phyloP scores from a whole-genome alignment of 2,797 vertebrate species.

The Sciurus vulgaris region DNA sequence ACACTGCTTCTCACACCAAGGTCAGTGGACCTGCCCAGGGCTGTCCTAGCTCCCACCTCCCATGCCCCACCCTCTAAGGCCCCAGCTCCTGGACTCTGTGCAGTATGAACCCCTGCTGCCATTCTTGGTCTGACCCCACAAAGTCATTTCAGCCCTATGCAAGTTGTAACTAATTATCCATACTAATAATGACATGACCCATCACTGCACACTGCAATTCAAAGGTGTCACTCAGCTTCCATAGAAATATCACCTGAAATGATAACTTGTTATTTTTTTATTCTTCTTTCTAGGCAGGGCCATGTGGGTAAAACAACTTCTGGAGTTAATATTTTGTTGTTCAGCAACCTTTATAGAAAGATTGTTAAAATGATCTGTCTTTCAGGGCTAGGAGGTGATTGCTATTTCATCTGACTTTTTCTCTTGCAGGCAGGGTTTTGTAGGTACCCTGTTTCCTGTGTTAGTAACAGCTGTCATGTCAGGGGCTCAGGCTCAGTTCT shows the following conservation, averaged over 20 bases:
- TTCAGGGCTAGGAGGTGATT: too few relatives aligned
- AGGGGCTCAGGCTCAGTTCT: too few relatives aligned
- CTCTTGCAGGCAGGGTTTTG: too few relatives aligned
- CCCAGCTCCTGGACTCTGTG: too few relatives aligned
- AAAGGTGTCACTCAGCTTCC: neutral
- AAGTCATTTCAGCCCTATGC: neutral
- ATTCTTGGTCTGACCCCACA: neutral
- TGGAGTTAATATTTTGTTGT: too few relatives aligned
- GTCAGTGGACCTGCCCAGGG: too few relatives aligned
- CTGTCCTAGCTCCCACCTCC: neutral
- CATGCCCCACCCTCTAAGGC: accelerated
- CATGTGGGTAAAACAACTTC: too few relatives aligned
- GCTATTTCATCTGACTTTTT: neutral
- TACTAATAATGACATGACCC: neutral
- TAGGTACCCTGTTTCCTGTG: neutral
- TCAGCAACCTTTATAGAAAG: too few relatives aligned
- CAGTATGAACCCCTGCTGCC: neutral
- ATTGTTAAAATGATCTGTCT: too few relatives aligned
- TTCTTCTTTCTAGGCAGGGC: too few relatives aligned
- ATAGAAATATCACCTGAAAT: neutral
- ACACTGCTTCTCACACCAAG: neutral
- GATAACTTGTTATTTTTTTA: too few relatives aligned
- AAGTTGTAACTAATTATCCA: neutral
- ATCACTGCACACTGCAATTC: neutral
- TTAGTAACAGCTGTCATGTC: accelerated